A percentile compares a stretch with the other conserved stretches of the same genome.
Evolutionary conservation across 2,113 vertebrate species (phyloP).

Genomic region (Clarias batrachus): DNA sequence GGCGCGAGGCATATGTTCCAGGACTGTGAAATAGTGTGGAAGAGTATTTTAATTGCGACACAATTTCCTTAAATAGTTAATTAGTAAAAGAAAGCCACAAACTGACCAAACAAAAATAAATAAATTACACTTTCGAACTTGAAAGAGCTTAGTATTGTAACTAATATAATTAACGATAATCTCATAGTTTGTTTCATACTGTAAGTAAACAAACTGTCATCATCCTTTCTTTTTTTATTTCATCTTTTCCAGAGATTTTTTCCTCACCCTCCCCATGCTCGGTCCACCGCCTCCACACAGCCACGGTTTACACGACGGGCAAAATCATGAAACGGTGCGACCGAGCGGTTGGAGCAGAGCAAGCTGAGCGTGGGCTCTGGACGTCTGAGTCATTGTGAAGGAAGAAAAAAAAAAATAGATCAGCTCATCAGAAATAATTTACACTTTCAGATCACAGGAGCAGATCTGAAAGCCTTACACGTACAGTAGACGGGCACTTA

Average conservation of each 20-base stretch:
- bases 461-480: background rate
- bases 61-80: background rate
- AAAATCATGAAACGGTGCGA: background rate
- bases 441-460: background rate
- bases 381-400: slow-evolving; percentile 1
- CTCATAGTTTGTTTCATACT: background rate
- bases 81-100: background rate
- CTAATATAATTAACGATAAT: background rate
- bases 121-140: background rate
- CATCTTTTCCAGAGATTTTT: background rate
- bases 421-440: background rate
- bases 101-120: background rate
- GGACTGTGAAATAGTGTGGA: no score
- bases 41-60: no score
- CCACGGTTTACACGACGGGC: background rate
- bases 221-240: background rate
- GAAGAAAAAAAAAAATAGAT: background rate
- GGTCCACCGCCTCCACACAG: background rate
- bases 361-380: slow-evolving; percentile 2
- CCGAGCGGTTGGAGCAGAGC: background rate
- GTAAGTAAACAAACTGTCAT: background rate
- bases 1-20: no score
- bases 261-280: background rate
- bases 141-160: background rate
- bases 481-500: background rate